phyloP scores from a whole-genome alignment of 1,140 invertebrate genomes.

The Leptinotarsa defecta region DNA sequence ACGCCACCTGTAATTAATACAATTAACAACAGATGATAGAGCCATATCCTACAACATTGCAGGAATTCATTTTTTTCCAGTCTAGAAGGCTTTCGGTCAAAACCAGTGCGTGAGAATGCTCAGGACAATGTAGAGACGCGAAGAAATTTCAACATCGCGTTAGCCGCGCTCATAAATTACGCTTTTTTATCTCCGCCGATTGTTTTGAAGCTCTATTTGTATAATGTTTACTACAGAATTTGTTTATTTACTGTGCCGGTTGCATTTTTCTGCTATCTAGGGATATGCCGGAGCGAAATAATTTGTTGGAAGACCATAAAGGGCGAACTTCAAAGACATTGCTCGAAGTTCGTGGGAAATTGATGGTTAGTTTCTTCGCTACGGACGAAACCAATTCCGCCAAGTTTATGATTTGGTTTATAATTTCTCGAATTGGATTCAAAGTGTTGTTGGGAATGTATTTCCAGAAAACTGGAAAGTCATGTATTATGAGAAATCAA shows the following conservation, averaged over 20 bases:
- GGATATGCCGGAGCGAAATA: slow-evolving; percentile 5
- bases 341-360: not conserved
- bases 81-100: slow-evolving; percentile 20
- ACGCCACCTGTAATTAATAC: slow-evolving; percentile 14
- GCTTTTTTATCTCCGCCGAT: slow-evolving; percentile 32
- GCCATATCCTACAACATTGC: slow-evolving; percentile 26
- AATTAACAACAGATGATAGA: slow-evolving; percentile 28
- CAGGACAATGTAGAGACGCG: slow-evolving; percentile 33
- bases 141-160: slow-evolving; percentile 39
- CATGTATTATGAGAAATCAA: too few species aligned
- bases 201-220: slow-evolving; percentile 37
- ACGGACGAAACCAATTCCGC: not conserved
- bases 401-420: not conserved
- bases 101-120: slow-evolving; percentile 35
- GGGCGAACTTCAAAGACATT: not conserved
- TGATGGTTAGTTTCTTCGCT: not conserved
- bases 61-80: slow-evolving; percentile 20
- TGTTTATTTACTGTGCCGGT: slow-evolving; percentile 15
- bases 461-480: too few species aligned
- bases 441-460: not conserved
- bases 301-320: slow-evolving; percentile 1
- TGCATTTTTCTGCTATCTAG: slow-evolving; percentile 7
- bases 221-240: slow-evolving; percentile 14
- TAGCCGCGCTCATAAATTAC: slow-evolving; percentile 37
- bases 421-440: not conserved